Percentiles rank a stretch among this genome's conserved stretches.
These are phyloP conservation scores for Agonopterix subpropinquella DNA, from an alignment of 2,888 invertebrate species.

Conservation along the genomic window DNA sequence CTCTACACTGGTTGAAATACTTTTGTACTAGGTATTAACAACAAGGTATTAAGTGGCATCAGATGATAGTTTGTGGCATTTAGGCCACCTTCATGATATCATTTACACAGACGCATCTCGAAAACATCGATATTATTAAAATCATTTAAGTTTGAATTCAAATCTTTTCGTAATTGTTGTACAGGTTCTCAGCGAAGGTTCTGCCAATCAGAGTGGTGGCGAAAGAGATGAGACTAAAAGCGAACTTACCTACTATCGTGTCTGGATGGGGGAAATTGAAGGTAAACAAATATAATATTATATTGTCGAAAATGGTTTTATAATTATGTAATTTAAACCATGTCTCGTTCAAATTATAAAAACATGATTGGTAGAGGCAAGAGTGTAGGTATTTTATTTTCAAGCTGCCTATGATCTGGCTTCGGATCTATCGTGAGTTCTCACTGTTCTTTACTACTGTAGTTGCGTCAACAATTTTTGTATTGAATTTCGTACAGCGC, in stretches of 20 bases:
- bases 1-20: no score
- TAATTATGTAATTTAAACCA: neutral
- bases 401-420: neutral
- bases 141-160: neutral
- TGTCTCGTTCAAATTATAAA: no score
- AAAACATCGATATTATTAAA: no score
- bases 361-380: neutral
- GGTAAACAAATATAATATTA: neutral
- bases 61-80: no score
- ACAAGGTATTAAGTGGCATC: no score
- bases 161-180: neutral
- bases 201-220: conserved; percentile 52
- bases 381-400: neutral
- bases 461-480: no score
- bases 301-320: neutral
- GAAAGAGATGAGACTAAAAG: conserved; percentile 32
- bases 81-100: no score
- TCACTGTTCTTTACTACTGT: no score
- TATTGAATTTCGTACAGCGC: no score
- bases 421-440: no score
- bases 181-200: conserved; percentile 45
- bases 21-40: no score
- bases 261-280: conserved; percentile 64
- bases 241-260: conserved; percentile 48
- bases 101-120: no score